Evolutionary conservation across 2,888 invertebrate species (phyloP), one percentile per base, ranked within the genome.

Genomic region (Buathra laborator): DNA sequence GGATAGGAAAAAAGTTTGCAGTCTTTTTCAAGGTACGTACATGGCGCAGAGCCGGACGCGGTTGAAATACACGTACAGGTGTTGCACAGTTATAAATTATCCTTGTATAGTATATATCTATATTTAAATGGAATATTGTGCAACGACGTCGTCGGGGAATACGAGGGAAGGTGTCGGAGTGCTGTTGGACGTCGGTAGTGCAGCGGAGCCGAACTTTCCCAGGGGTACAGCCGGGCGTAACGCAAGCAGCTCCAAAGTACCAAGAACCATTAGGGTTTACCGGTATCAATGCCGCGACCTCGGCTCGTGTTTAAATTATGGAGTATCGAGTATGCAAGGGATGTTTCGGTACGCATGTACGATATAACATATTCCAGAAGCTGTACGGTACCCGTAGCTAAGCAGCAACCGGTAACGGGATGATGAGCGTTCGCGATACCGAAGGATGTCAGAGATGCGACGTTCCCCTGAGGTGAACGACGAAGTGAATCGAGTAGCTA

Each of bases 141-240:
- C 59, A 70, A 68, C 77, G 24, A n/a, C 43, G 56, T 68, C 32
- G 44, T 59, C 32, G 32, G 59, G 19, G 59, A 56, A 29, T 32
- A 29, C 12, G 62, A 32, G 46, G 9, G 46, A 68, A 59, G 67
- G 56, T 44, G 44, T 44, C 53, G 44, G 67, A 46, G 67, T 43
- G 44, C 56, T 7, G 56, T 29, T 43, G 51, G 51, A 29, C 16
- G 32, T 64, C 64, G 64, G 37, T 51, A 70, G 43, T 56, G 67
- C 76, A 53, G 14, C 44, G 53, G 67, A 16, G 77, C 56, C 77
- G 46, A 78, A 68, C 46, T 78, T 78, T 78, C 77, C 77, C 77
- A 78, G 68, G 68, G 77, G 77, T 78, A 78, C 46, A 1, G 68
- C 43, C 68, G 59, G 46, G 67, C 59, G 77, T 78, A 78, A 78